These are phyloP conservation scores for Myrmophylax atrothorax DNA, from an alignment of 2,113 vertebrate species.

Conservation along the genomic window DNA sequence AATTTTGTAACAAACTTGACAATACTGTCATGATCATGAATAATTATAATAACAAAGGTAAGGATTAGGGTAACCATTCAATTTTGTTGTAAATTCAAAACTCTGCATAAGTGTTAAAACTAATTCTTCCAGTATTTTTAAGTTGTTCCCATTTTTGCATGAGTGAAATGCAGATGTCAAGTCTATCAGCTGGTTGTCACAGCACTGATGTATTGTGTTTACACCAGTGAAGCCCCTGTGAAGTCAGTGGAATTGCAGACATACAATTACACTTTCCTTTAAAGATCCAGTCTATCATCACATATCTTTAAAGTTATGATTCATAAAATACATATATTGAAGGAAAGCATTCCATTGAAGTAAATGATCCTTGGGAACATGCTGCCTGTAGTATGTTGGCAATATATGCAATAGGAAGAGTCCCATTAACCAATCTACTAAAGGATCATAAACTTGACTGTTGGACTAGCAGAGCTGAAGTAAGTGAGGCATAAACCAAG, in stretches of 20 bases:
- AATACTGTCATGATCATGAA: not conserved
- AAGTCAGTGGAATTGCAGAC: not conserved
- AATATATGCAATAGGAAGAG: not conserved
- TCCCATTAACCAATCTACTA: not conserved
- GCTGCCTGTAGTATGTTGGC: not conserved
- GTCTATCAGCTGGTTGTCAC: not conserved
- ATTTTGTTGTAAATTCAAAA: not conserved
- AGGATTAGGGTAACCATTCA: not conserved
- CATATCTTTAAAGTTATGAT: not conserved
- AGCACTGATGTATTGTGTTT: not conserved
- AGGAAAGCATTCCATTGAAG: not conserved
- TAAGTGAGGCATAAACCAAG: not conserved
- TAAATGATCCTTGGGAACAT: constrained; percentile 1
- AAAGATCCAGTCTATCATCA: not conserved
- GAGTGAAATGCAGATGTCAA: not conserved
- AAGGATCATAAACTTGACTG: not conserved
- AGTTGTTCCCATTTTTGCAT: not conserved
- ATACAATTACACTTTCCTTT: not conserved
- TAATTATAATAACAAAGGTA: not conserved
- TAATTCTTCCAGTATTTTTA: not conserved
- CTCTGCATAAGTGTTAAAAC: not conserved
- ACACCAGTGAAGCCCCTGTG: not conserved
- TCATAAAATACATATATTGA: not conserved
- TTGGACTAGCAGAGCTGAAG: not conserved
- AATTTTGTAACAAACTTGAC: not conserved